Evolutionary conservation across 1,140 invertebrate species (phyloP).

Genomic region (Drosophila virilis): DNA sequence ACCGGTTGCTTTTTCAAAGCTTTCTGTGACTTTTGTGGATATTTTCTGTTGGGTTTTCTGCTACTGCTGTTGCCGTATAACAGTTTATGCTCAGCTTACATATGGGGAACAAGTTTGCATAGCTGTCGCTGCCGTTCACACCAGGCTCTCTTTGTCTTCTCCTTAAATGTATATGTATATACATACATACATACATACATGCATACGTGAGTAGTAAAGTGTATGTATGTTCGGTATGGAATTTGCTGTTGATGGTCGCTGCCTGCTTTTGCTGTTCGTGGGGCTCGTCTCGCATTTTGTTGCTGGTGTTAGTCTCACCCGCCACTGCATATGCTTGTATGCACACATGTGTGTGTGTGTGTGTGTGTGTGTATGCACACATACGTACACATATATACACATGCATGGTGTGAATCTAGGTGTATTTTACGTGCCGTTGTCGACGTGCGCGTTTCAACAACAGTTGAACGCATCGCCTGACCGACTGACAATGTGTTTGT

Average conservation of each 20-base stretch:
- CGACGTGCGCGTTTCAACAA: conserved; percentile 35
- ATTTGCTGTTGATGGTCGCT: conserved; percentile 32
- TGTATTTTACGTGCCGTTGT: conserved; percentile 38
- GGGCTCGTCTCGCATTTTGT: conserved; percentile 62
- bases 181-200: not conserved
- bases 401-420: conserved; percentile 2
- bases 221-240: conserved; percentile 20
- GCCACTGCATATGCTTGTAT: conserved; percentile 10
- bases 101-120: conserved; percentile 44
- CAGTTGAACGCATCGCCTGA: conserved; percentile 29
- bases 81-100: conserved; percentile 43
- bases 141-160: conserved; percentile 9
- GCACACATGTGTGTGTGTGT: too few relatives aligned
- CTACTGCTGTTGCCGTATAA: conserved; percentile 36
- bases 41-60: conserved; percentile 16
- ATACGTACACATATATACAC: not conserved
- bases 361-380: too few relatives aligned
- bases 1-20: not conserved
- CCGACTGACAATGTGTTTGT: conserved; percentile 4
- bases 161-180: conserved; percentile 2
- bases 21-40: conserved; percentile 23
- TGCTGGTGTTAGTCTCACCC: conserved; percentile 17
- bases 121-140: conserved; percentile 15
- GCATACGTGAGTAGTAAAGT: not conserved
- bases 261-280: conserved; percentile 57